Percentiles rank a stretch among this genome's conserved stretches.
phyloP scores from a whole-genome alignment of 2,113 vertebrate genomes.

The Hipposideros armiger region DNA sequence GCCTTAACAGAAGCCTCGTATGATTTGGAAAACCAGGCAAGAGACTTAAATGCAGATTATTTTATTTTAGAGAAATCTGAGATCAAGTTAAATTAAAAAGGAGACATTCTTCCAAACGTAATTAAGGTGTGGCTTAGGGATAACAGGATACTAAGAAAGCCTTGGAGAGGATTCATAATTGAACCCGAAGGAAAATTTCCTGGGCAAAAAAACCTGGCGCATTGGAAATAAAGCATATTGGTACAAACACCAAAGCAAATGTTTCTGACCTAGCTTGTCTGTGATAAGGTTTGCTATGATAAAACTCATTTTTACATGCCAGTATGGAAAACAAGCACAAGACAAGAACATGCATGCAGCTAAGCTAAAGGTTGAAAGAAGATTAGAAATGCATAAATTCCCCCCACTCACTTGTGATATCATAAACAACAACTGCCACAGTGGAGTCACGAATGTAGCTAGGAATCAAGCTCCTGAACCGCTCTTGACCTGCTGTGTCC shows the following conservation, averaged over 20 bases:
- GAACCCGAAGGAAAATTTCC: constrained; percentile 53
- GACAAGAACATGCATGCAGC: constrained; percentile 87
- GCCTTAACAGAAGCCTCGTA: constrained; percentile 57
- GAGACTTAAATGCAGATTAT: constrained; percentile 63
- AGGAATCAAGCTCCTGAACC: constrained; percentile 96
- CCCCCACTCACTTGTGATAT: constrained; percentile 97
- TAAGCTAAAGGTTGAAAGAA: constrained; percentile 86
- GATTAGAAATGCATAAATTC: constrained; percentile 89
- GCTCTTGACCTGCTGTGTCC: constrained; percentile 96
- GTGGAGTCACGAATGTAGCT: constrained; percentile 98
- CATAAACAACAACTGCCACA: constrained; percentile 96
- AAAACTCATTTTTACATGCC: constrained; percentile 84
- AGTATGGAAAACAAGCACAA: constrained; percentile 86
- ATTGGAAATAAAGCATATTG: constrained; percentile 43
- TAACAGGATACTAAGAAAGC: constrained; percentile 45
- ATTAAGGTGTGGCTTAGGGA: constrained; percentile 56
- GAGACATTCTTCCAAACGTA: constrained; percentile 37
- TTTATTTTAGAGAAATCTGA: constrained; percentile 70
- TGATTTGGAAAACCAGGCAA: constrained; percentile 65
- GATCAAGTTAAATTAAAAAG: constrained; percentile 64
- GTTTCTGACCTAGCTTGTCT: constrained; percentile 60
- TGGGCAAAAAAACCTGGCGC: background rate
- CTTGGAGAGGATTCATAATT: constrained; percentile 45
- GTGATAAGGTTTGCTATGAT: constrained; percentile 50
- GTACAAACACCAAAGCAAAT: constrained; percentile 56